Evolutionary conservation across 2,797 vertebrate species (phyloP), one percentile per base, ranked within the genome.

Genomic region (Notoglanidium macrostoma): DNA sequence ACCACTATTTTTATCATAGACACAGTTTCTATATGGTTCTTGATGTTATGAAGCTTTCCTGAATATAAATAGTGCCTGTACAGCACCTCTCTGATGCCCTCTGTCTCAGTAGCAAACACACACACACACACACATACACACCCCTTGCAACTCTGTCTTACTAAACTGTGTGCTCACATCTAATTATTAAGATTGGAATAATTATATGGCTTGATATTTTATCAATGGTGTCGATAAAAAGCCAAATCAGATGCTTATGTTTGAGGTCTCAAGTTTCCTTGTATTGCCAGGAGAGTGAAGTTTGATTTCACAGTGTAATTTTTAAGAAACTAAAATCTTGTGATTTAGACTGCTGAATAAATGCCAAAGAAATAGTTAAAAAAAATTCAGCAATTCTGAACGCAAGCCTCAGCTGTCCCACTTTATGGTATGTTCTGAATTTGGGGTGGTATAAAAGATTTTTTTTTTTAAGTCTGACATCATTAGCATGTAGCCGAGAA

Each of bases 361-460:
- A 54, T 51, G 55, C 55, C 67, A 74, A 65, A 29, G 44, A 51
- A 65, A 74, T n/a, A 65, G 81, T 87, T 73, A 1, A 82, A 79
- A 79, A 49, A 51, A 63, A 23, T 23, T 74, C 55, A 51, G 44
- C 26, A 32, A 54, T 83, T 83, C 12, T 57, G 59, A 54, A 73
- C 46, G 61, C 40, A 82, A 15, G 19, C 55, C 49, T 63, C 55
- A 61, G 65, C 67, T 26, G 55, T 79, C 32, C 40, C 3, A 54
- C 78, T 67, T 49, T 67, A 29, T 6, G 4, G 59, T 84, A 77
- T 29, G 72, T 35, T 63, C 59, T 54, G 14, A 72, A 65, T 73
- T 59, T 61, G 54, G n/a, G 5, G 54, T 51, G 68, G 26, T 8
- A 11, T 29, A 61, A 44, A 72, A 61, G n/a, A 29, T 32, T 32